These are phyloP conservation scores for Heliconius ethilla DNA, from an alignment of 2,888 invertebrate genomes.

Conservation along the genomic window DNA sequence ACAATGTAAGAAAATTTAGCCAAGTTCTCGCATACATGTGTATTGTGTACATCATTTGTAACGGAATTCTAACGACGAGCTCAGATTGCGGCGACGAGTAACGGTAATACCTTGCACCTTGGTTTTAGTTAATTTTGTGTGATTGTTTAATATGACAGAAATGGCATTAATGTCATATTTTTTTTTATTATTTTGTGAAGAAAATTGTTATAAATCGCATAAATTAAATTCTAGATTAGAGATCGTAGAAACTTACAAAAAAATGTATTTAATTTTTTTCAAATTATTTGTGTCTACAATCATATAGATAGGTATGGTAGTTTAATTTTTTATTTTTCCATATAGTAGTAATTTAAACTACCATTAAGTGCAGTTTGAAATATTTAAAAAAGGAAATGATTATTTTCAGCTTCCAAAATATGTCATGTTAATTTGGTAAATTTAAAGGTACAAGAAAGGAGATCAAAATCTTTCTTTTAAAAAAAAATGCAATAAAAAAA, in stretches of 20 bases:
- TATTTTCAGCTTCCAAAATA: too few species aligned
- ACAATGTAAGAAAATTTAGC: neutral
- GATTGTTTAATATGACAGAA: neutral
- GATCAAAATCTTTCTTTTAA: too few species aligned
- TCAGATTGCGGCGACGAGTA: conserved; percentile 29
- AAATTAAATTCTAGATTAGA: too few species aligned
- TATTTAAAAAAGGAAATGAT: too few species aligned
- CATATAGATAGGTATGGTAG: too few species aligned
- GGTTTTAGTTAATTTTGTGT: conserved; percentile 26
- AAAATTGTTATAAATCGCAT: neutral
- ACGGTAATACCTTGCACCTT: conserved; percentile 45
- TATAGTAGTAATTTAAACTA: too few species aligned
- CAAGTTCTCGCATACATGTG: neutral
- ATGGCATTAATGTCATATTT: neutral
- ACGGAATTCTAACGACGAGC: conserved; percentile 23
- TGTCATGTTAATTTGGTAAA: too few species aligned
- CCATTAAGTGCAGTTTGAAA: too few species aligned
- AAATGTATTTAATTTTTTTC: neutral
- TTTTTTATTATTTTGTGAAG: neutral
- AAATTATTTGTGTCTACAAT: too few species aligned
- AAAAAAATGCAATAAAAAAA: too few species aligned
- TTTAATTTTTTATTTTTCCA: too few species aligned
- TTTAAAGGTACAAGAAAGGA: too few species aligned
- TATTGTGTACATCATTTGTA: neutral
- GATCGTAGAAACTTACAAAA: neutral